Evolutionary conservation across 1,140 invertebrate species (phyloP).

Genomic region (Bombus affinis): DNA sequence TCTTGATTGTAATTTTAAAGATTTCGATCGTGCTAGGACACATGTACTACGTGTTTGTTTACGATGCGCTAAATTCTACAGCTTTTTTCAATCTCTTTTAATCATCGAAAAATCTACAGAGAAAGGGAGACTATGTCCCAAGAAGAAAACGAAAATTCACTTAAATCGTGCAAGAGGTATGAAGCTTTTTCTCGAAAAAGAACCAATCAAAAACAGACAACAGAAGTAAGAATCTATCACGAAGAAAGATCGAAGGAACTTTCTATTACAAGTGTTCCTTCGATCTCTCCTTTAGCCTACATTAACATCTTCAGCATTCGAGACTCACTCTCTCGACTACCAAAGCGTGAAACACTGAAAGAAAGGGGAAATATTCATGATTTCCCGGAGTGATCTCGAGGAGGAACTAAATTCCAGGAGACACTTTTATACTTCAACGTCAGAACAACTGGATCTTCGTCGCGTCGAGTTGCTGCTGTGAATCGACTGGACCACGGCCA

Average conservation of each 20-base stretch:
- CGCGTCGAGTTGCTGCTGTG: constrained; percentile 29
- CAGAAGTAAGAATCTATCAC: too few species aligned
- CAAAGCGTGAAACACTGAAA: not conserved
- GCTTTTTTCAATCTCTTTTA: too few species aligned
- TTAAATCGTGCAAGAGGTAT: not conserved
- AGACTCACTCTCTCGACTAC: not conserved
- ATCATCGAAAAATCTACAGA: too few species aligned
- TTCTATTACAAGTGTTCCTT: not conserved
- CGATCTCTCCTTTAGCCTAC: constrained; percentile 20
- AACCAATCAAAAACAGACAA: not conserved
- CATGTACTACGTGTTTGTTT: not conserved
- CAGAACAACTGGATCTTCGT: not conserved
- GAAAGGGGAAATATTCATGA: not conserved
- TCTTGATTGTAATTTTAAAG: too few species aligned
- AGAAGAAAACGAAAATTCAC: too few species aligned
- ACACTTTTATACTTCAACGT: not conserved
- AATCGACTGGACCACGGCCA: constrained; percentile 38
- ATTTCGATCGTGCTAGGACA: not conserved
- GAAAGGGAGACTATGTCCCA: too few species aligned
- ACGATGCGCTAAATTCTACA: not conserved
- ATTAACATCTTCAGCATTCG: not conserved
- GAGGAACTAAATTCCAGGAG: not conserved
- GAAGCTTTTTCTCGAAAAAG: not conserved
- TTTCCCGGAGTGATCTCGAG: not conserved
- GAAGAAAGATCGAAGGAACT: constrained; percentile 4